phyloP scores from a whole-genome alignment of 2,113 vertebrate genomes.

The Danionella cerebrum region DNA sequence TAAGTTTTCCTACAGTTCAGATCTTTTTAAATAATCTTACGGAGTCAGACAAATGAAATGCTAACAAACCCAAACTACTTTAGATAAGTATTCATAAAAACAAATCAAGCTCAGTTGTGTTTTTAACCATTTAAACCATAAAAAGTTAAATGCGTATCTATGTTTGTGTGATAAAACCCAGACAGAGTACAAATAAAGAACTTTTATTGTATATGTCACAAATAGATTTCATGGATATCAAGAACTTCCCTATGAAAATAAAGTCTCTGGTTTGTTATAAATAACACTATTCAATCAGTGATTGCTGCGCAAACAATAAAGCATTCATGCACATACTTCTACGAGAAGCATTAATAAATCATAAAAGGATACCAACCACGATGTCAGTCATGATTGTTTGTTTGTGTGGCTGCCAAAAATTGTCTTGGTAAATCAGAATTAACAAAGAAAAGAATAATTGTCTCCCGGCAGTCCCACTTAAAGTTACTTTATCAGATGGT shows the following conservation, averaged over 20 bases:
- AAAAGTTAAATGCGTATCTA: too few species aligned
- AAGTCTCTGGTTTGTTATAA: constrained; percentile 12
- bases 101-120: too few species aligned
- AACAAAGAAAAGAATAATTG: neutral
- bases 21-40: too few species aligned
- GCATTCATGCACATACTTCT: constrained; percentile 20
- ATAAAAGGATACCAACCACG: neutral
- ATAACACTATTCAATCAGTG: constrained; percentile 30
- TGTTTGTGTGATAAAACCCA: too few species aligned
- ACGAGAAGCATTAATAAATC: constrained; percentile 19
- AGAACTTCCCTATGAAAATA: neutral
- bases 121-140: too few species aligned
- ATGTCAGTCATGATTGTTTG: neutral
- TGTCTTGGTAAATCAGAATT: neutral
- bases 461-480: neutral
- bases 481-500: constrained; percentile 20
- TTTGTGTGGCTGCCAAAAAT: neutral
- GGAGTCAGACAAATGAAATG: too few species aligned
- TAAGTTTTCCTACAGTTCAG: too few species aligned
- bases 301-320: constrained; percentile 16
- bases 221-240: too few species aligned
- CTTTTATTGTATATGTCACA: too few species aligned
- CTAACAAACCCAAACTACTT: too few species aligned
- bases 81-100: too few species aligned
- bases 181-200: too few species aligned